These are phyloP conservation scores for Drosophila biarmipes DNA, from an alignment of 1,140 invertebrate genomes.

Conservation along the genomic window DNA sequence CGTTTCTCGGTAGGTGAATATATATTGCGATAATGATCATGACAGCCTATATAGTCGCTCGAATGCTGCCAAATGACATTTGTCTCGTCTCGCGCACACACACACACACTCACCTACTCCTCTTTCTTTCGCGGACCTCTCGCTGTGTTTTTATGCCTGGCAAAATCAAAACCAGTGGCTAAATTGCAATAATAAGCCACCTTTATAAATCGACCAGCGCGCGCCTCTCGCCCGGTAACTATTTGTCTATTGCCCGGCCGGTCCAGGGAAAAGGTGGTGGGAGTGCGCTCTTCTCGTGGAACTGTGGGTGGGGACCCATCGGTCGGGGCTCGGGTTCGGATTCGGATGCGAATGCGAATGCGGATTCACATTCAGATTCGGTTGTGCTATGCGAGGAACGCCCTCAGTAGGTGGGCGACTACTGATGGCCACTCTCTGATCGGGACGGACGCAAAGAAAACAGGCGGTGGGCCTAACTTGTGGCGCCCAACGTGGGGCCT, in stretches of 20 bases:
- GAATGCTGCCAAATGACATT: conserved; percentile 83
- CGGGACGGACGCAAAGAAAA: conserved; percentile 13
- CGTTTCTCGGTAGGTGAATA: conserved; percentile 60
- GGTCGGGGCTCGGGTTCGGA: neutral
- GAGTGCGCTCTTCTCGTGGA: neutral
- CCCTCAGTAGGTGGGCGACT: conserved; percentile 80
- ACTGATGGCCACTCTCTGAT: conserved; percentile 62
- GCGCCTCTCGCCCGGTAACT: conserved; percentile 31
- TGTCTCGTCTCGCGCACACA: conserved; percentile 52
- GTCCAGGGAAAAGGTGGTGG: neutral
- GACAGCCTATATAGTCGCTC: conserved; percentile 84
- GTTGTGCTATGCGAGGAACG: conserved; percentile 54
- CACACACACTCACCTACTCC: conserved; percentile 3
- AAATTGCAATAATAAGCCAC: conserved; percentile 84
- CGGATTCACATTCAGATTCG: conserved; percentile 10
- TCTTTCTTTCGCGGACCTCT: conserved; percentile 7
- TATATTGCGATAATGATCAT: conserved; percentile 84
- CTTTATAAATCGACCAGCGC: conserved; percentile 78
- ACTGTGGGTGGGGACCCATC: conserved; percentile 8
- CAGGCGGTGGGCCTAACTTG: neutral
- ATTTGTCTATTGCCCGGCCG: conserved; percentile 67
- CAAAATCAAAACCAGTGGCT: conserved; percentile 84
- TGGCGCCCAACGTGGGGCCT: conserved; percentile 1
- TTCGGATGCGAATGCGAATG: neutral
- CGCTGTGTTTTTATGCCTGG: conserved; percentile 44